Percentiles rank a stretch among this genome's conserved stretches.
These are phyloP conservation scores for Cheumatopsyche charites DNA, from an alignment of 1,140 invertebrate species.

Conservation along the genomic window DNA sequence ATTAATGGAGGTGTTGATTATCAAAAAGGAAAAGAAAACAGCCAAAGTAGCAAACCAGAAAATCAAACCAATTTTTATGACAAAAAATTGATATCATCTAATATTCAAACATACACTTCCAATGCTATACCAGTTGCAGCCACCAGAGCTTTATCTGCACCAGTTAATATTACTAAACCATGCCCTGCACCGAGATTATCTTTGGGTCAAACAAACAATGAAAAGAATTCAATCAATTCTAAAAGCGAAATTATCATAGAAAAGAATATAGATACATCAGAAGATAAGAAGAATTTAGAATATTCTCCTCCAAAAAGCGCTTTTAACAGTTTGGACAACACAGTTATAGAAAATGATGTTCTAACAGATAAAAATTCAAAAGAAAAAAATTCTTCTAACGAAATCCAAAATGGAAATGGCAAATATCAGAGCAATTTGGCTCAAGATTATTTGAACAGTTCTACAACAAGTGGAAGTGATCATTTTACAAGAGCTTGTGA, in stretches of 20 bases:
- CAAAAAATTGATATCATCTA: slow-evolving; percentile 17
- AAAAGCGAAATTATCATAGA: slow-evolving; percentile 20
- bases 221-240: slow-evolving; percentile 32
- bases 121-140: slow-evolving; percentile 39
- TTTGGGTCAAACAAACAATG: slow-evolving; percentile 38
- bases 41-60: slow-evolving; percentile 31
- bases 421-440: slow-evolving; percentile 44
- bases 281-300: slow-evolving; percentile 44
- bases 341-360: slow-evolving; percentile 49
- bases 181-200: slow-evolving; percentile 44
- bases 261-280: slow-evolving; percentile 19
- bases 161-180: slow-evolving; percentile 41
- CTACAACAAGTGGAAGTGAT: slow-evolving; percentile 46
- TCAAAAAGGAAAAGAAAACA: slow-evolving; percentile 46
- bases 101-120: slow-evolving; percentile 5
- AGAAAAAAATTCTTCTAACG: slow-evolving; percentile 21
- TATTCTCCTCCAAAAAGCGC: slow-evolving; percentile 47
- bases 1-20: slow-evolving; percentile 29
- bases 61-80: slow-evolving; percentile 40
- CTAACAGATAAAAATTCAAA: slow-evolving; percentile 25
- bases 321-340: slow-evolving; percentile 49
- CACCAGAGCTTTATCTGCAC: slow-evolving; percentile 23
- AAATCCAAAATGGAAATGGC: slow-evolving; percentile 32
- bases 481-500: slow-evolving; percentile 44
- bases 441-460: slow-evolving; percentile 47